phyloP scores from a whole-genome alignment of 2,888 invertebrate species.

The Thecophora atra region DNA sequence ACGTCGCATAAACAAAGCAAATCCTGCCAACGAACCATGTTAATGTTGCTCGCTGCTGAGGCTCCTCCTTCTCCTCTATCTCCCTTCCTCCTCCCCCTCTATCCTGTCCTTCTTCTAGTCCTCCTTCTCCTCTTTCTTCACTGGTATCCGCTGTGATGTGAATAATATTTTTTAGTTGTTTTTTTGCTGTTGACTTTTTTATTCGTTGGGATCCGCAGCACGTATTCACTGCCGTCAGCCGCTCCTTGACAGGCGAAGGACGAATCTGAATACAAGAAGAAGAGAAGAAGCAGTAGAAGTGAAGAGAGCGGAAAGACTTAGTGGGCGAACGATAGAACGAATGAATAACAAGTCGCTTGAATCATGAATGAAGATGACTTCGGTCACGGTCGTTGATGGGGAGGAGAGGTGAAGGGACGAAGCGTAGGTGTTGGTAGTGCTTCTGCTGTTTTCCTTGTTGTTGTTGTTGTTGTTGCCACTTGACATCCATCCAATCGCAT shows the following conservation, averaged over 20 bases:
- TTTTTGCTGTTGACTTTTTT: conserved; percentile 21
- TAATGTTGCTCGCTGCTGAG: neutral
- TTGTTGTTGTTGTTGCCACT: neutral
- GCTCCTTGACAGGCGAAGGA: conserved; percentile 18
- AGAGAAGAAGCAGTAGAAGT: neutral
- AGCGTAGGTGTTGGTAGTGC: neutral
- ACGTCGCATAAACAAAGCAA: conserved; percentile 44
- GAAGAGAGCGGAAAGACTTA: neutral
- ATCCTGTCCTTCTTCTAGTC: too few relatives aligned
- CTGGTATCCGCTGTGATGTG: conserved; percentile 31
- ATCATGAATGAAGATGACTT: neutral
- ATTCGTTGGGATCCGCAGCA: conserved; percentile 7
- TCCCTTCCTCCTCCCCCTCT: too few relatives aligned
- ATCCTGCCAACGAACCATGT: conserved; percentile 37
- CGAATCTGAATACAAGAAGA: conserved; percentile 22
- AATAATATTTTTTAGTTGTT: conserved; percentile 40
- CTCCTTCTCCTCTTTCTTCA: too few relatives aligned
- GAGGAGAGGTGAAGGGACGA: neutral
- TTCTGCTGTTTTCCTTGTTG: neutral
- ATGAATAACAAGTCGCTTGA: neutral
- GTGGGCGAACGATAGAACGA: neutral
- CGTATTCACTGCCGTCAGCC: conserved; percentile 1
- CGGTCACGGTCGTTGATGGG: neutral
- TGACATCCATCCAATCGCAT: conserved; percentile 37
- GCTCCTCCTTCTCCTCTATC: too few relatives aligned